phyloP scores from a whole-genome alignment of 2,888 invertebrate genomes.

The Pheosia tremula region DNA sequence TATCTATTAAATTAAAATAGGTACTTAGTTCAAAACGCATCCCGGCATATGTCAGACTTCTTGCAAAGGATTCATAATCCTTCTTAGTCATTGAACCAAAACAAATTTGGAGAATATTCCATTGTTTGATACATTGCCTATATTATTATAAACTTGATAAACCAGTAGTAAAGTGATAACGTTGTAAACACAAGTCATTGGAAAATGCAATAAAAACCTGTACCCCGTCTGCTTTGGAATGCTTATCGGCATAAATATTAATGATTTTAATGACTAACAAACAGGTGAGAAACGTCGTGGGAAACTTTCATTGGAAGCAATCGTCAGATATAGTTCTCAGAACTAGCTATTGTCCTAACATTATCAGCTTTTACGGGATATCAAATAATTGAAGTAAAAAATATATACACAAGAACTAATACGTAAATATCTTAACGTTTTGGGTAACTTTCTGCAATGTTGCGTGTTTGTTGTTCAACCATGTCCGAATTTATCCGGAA shows the following conservation, averaged over 20 bases:
- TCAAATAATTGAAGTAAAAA: no score
- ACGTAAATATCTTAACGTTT: not conserved
- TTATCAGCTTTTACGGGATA: no score
- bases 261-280: not conserved
- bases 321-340: no score
- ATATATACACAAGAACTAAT: no score
- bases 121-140: slow-evolving; percentile 12
- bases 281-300: not conserved
- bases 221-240: slow-evolving; percentile 3
- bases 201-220: slow-evolving; percentile 23
- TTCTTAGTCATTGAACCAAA: not conserved
- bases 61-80: no score
- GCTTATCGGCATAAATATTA: slow-evolving; percentile 8
- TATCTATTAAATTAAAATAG: no score
- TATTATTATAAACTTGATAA: slow-evolving; percentile 18
- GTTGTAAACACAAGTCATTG: slow-evolving; percentile 11
- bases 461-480: not conserved
- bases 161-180: slow-evolving; percentile 15
- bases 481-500: not conserved
- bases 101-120: not conserved
- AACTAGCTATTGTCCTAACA: no score
- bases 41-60: no score
- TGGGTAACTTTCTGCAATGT: not conserved
- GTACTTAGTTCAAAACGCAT: no score
- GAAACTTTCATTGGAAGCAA: not conserved